These are phyloP conservation scores for Clunio marinus DNA, from an alignment of 2,888 invertebrate genomes.

Conservation along the genomic window DNA sequence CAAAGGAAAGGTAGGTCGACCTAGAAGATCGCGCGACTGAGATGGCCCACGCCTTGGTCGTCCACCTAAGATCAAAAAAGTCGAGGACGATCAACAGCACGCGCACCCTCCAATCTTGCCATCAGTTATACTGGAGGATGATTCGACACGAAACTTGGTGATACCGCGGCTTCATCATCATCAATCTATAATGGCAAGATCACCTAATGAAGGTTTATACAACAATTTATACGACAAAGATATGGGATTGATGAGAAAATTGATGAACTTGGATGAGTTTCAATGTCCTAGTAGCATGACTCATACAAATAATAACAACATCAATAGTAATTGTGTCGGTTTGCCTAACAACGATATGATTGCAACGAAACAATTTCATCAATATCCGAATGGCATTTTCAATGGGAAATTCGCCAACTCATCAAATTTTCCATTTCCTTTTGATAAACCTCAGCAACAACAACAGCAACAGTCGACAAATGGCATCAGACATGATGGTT, in stretches of 20 bases:
- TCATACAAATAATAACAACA: background rate
- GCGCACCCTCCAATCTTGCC: conserved; percentile 28
- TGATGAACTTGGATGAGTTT: conserved; percentile 39
- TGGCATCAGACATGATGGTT: conserved; percentile 29
- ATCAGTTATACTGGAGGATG: conserved; percentile 29
- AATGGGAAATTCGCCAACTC: conserved; percentile 25
- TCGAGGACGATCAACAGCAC: conserved; percentile 31
- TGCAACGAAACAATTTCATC: conserved; percentile 35
- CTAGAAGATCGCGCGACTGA: conserved; percentile 87
- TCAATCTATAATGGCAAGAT: conserved; percentile 30
- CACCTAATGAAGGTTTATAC: conserved; percentile 31
- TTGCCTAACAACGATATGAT: conserved; percentile 27
- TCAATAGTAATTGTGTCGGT: background rate
- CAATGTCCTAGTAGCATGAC: conserved; percentile 7
- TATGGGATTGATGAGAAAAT: conserved; percentile 35
- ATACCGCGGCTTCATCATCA: conserved; percentile 32
- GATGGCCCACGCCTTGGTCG: conserved; percentile 47
- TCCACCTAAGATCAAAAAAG: conserved; percentile 34
- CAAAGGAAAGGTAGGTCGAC: conserved; percentile 81
- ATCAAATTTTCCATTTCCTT: conserved; percentile 35
- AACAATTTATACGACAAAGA: conserved; percentile 37
- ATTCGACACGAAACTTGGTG: conserved; percentile 29
- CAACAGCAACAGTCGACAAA: conserved; percentile 16
- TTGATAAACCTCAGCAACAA: too few relatives aligned
- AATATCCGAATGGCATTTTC: conserved; percentile 33